These are phyloP conservation scores for Chondrosia reniformis DNA, from an alignment of 37 sponge, comb jelly and placozoan genomes.

Conservation along the genomic window DNA sequence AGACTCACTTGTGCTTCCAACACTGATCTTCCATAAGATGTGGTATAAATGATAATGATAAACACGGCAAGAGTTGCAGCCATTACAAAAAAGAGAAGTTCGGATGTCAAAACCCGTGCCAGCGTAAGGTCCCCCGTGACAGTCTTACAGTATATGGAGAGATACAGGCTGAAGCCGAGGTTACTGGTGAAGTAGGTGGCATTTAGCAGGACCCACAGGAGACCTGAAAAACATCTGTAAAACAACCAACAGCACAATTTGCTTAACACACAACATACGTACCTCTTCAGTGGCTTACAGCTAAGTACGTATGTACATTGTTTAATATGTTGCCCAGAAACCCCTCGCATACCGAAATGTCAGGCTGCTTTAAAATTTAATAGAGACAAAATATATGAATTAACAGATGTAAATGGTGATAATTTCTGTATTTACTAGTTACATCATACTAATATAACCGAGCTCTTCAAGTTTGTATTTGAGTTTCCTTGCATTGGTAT, in stretches of 20 bases:
- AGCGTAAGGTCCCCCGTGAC: background rate
- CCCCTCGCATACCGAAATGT: no score
- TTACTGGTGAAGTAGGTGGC: slow-evolving; percentile 36
- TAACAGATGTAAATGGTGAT: no score
- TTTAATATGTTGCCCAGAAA: no score
- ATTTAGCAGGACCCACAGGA: slow-evolving; percentile 30
- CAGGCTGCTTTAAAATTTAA: no score
- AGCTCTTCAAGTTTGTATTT: no score
- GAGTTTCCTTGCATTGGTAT: no score
- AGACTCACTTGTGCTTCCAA: slow-evolving; percentile 15
- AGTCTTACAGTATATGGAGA: background rate
- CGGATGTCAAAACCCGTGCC: slow-evolving; percentile 46
- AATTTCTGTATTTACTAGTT: no score
- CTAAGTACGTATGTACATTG: no score
- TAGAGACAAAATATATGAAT: no score
- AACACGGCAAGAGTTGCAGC: slow-evolving; percentile 48
- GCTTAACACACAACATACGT: no score
- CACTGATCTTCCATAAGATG: background rate
- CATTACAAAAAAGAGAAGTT: slow-evolving; percentile 60
- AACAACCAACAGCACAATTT: background rate
- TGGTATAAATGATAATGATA: slow-evolving; percentile 51
- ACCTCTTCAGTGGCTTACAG: no score
- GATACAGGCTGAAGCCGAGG: slow-evolving; percentile 38
- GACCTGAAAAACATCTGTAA: slow-evolving; percentile 19
- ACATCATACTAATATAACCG: no score